phyloP scores from a whole-genome alignment of 2,888 invertebrate genomes.

The Dicyrtomina minuta region DNA sequence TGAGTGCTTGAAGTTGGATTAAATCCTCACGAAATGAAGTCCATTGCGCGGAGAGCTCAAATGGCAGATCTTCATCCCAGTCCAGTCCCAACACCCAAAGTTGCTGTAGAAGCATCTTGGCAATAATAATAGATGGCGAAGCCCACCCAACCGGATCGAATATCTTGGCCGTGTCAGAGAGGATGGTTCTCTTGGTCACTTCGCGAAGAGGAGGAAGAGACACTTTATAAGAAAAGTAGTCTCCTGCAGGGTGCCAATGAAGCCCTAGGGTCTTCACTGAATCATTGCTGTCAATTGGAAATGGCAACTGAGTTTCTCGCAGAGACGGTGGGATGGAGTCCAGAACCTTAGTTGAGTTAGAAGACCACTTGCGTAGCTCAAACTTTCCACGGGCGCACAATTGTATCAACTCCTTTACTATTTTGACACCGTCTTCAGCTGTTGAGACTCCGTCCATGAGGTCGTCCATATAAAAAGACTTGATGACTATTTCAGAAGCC shows the following conservation, averaged over 20 bases:
- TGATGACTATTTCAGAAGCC: constrained; percentile 31
- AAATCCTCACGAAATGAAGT: too few species aligned
- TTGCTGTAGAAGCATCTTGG: constrained; percentile 11
- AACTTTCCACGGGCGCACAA: constrained; percentile 35
- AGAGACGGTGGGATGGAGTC: constrained; percentile 10
- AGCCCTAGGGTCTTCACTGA: constrained; percentile 29
- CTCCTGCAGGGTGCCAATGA: too few species aligned
- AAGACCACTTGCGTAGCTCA: constrained; percentile 51
- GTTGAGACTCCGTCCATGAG: constrained; percentile 48
- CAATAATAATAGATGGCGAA: background rate
- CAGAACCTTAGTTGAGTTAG: constrained; percentile 36
- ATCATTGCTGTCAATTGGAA: too few species aligned
- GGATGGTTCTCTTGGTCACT: background rate
- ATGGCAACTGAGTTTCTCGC: constrained; percentile 1
- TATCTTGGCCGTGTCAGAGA: background rate
- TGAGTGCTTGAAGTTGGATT: too few species aligned
- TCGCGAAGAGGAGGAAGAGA: constrained; percentile 28
- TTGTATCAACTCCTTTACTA: constrained; percentile 18
- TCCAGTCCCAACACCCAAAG: background rate
- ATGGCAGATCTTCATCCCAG: constrained; percentile 12
- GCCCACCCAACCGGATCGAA: constrained; percentile 2
- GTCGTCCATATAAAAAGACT: constrained; percentile 55
- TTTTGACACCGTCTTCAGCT: constrained; percentile 39
- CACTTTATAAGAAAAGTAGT: too few species aligned
- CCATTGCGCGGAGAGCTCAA: too few species aligned